These are phyloP conservation scores for Piprites chloris DNA, from an alignment of 2,113 vertebrate species.

Conservation along the genomic window DNA sequence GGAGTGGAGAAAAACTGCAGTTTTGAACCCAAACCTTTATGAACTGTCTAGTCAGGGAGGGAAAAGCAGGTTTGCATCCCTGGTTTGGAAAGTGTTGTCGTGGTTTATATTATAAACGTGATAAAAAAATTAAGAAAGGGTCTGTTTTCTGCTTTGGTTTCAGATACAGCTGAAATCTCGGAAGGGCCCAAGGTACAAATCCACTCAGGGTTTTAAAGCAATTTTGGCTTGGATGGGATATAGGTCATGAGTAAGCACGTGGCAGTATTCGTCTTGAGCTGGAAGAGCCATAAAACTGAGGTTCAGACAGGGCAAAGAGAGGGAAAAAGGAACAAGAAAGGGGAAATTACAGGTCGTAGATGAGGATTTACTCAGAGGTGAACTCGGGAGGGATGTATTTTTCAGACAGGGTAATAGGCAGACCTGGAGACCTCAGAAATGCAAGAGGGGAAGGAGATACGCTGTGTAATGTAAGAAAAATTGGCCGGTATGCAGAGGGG, in stretches of 20 bases:
- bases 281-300: background rate
- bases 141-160: background rate
- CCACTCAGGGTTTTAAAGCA: background rate
- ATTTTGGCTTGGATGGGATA: conserved; percentile 37
- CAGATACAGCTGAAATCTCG: background rate
- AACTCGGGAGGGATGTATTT: background rate
- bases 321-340: background rate
- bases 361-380: background rate
- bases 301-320: background rate
- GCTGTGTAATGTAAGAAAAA: background rate
- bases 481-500: background rate
- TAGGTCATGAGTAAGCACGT: background rate
- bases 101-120: background rate
- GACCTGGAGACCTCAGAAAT: conserved; percentile 5
- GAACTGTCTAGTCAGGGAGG: background rate
- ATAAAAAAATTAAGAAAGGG: background rate
- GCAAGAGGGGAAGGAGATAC: background rate
- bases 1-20: background rate
- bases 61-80: background rate
- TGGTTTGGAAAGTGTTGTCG: background rate
- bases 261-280: background rate
- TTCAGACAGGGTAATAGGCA: background rate
- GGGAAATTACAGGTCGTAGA: background rate
- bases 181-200: background rate
- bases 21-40: background rate